phyloP scores from a whole-genome alignment of 2,888 invertebrate species.

The Eupithecia dodoneata region DNA sequence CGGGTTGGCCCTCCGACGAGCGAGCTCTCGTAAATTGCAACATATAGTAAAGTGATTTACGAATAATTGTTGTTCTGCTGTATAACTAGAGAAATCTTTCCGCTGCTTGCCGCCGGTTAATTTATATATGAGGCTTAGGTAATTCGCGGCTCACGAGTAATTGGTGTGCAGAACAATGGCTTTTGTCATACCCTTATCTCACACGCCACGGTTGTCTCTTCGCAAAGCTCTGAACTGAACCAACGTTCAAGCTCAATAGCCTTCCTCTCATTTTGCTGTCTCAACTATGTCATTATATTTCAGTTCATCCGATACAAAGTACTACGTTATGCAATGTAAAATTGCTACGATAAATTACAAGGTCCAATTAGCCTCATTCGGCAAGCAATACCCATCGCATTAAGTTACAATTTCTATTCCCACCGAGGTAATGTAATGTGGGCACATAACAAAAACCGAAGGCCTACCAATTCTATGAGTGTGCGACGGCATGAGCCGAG shows the following conservation, averaged over 20 bases:
- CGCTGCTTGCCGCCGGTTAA: slow-evolving; percentile 83
- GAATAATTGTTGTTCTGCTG: slow-evolving; percentile 84
- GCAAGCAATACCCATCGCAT: slow-evolving; percentile 38
- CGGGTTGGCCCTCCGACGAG: slow-evolving; percentile 66
- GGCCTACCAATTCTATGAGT: slow-evolving; percentile 51
- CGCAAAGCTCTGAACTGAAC: slow-evolving; percentile 54
- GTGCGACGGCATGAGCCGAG: slow-evolving; percentile 55
- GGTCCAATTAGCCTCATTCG: slow-evolving; percentile 38
- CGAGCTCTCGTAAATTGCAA: slow-evolving; percentile 82
- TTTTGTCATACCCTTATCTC: slow-evolving; percentile 83
- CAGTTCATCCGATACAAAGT: slow-evolving; percentile 22
- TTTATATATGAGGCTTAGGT: slow-evolving; percentile 85
- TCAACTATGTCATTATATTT: slow-evolving; percentile 54
- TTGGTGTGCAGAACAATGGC: slow-evolving; percentile 83
- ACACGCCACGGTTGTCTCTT: slow-evolving; percentile 75
- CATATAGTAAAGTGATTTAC: slow-evolving; percentile 85
- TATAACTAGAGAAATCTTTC: slow-evolving; percentile 85
- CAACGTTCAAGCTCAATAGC: slow-evolving; percentile 66
- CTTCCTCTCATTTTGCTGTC: slow-evolving; percentile 66
- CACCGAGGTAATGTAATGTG: slow-evolving; percentile 41
- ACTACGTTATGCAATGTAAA: slow-evolving; percentile 8
- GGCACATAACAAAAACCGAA: slow-evolving; percentile 36
- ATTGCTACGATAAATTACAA: slow-evolving; percentile 30
- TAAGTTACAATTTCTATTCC: slow-evolving; percentile 45
- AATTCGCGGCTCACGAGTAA: slow-evolving; percentile 83